These are phyloP conservation scores for Keiferia lycopersicella DNA, from an alignment of 2,888 invertebrate species.

Conservation along the genomic window DNA sequence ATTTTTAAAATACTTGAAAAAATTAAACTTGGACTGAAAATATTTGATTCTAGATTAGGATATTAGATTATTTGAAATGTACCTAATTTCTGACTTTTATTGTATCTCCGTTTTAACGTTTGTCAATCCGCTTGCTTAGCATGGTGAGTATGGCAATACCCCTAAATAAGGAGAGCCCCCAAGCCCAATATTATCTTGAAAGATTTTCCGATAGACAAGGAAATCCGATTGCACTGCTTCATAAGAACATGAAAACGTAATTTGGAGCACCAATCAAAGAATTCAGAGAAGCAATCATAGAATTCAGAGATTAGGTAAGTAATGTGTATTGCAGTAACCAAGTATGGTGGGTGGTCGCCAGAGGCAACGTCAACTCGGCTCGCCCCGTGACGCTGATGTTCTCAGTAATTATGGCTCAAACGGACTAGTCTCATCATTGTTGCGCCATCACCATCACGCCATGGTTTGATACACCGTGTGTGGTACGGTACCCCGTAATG, in stretches of 20 bases:
- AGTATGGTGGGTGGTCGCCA: slow-evolving; percentile 61
- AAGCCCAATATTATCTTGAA: neutral
- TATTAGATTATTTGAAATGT: too few species aligned
- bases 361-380: slow-evolving; percentile 33
- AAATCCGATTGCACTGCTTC: too few species aligned
- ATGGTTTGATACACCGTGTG: slow-evolving; percentile 59
- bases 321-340: slow-evolving; percentile 32
- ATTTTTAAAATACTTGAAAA: too few species aligned
- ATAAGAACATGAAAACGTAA: neutral
- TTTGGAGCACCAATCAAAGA: slow-evolving; percentile 14
- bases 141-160: too few species aligned
- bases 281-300: slow-evolving; percentile 10
- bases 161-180: too few species aligned
- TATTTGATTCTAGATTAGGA: too few species aligned
- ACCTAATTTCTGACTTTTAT: too few species aligned
- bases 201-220: neutral
- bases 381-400: slow-evolving; percentile 64
- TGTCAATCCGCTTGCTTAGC: too few species aligned
- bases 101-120: too few species aligned
- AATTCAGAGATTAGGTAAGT: slow-evolving; percentile 29
- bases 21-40: too few species aligned
- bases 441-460: slow-evolving; percentile 35
- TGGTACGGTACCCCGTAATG: slow-evolving; percentile 23
- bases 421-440: slow-evolving; percentile 64
- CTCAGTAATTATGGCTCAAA: slow-evolving; percentile 65